Conservation (phyloP, 2,797 vertebrate species). For the Coilia nasus region DNA sequence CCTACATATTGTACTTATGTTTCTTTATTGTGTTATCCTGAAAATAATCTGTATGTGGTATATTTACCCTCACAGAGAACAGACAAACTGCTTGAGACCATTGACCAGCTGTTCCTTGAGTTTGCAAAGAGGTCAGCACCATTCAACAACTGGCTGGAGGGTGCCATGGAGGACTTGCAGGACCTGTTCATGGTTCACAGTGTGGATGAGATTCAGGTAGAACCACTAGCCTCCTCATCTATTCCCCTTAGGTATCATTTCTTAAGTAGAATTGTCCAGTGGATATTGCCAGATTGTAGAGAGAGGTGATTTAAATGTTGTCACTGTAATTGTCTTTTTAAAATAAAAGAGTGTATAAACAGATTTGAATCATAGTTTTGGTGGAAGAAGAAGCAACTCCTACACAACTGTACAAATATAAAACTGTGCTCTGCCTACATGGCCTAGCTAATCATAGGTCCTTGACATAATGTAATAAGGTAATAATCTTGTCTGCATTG, state of each 20-base stretch:
- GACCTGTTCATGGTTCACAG: constrained; percentile 90
- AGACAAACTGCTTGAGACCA: constrained; percentile 85
- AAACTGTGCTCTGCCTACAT: too few relatives aligned
- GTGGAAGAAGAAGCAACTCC: too few relatives aligned
- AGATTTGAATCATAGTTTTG: too few relatives aligned
- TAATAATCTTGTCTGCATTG: neutral
- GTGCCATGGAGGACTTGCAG: constrained; percentile 86
- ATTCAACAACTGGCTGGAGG: constrained; percentile 90
- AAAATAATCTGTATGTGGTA: neutral
- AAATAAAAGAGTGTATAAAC: too few relatives aligned
- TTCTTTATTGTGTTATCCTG: neutral
- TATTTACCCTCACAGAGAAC: constrained; percentile 72
- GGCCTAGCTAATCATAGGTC: too few relatives aligned
- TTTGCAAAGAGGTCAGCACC: constrained; percentile 85
- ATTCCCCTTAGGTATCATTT: neutral
- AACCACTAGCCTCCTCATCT: neutral
- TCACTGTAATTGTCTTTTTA: too few relatives aligned
- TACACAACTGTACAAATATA: too few relatives aligned
- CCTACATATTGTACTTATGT: neutral
- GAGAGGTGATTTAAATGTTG: too few relatives aligned
- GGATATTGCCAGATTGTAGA: too few relatives aligned
- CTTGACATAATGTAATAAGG: neutral
- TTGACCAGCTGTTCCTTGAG: constrained; percentile 85
- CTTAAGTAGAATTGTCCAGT: too few relatives aligned
- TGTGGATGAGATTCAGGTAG: constrained; percentile 86